Evolutionary conservation across 2,888 invertebrate species (phyloP).

Genomic region (Tethea ocularis): DNA sequence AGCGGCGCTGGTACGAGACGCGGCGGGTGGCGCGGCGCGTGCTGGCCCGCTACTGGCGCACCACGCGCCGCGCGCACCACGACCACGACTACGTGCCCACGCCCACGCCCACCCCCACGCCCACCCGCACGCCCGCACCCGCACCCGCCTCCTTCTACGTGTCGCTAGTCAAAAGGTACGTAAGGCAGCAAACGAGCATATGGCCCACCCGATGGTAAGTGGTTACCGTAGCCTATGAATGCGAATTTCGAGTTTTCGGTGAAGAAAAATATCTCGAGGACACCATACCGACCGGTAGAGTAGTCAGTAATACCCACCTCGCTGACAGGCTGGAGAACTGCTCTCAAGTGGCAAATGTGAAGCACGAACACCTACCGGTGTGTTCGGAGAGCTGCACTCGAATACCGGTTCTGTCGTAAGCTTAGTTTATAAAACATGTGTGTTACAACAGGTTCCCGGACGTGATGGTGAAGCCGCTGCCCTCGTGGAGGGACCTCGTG

Average conservation of each 20-base stretch:
- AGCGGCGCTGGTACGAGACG: constrained; percentile 49
- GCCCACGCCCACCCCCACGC: background rate
- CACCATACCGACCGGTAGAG: too few species aligned
- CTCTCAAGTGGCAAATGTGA: too few species aligned
- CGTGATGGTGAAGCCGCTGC: constrained; percentile 24
- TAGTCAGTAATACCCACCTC: too few species aligned
- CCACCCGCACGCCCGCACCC: background rate
- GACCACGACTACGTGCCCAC: too few species aligned
- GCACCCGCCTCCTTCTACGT: constrained; percentile 18
- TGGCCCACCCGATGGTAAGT: background rate
- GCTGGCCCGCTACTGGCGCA: constrained; percentile 2
- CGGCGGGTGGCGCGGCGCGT: constrained; percentile 6
- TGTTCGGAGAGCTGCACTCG: too few species aligned
- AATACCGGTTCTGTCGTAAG: too few species aligned
- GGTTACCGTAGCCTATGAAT: too few species aligned
- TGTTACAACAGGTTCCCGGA: constrained; percentile 32
- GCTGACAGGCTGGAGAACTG: too few species aligned
- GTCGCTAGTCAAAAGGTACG: constrained; percentile 17
- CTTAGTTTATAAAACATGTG: too few species aligned
- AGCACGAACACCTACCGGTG: too few species aligned
- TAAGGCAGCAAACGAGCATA: constrained; percentile 14
- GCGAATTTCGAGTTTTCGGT: too few species aligned
- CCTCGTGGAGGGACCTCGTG: constrained; percentile 17
- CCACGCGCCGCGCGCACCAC: background rate
- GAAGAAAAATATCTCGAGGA: too few species aligned